Base-by-base conservation (phyloP, 2,797 vertebrate genomes). In the Phyllotis vaccarum region DNA sequence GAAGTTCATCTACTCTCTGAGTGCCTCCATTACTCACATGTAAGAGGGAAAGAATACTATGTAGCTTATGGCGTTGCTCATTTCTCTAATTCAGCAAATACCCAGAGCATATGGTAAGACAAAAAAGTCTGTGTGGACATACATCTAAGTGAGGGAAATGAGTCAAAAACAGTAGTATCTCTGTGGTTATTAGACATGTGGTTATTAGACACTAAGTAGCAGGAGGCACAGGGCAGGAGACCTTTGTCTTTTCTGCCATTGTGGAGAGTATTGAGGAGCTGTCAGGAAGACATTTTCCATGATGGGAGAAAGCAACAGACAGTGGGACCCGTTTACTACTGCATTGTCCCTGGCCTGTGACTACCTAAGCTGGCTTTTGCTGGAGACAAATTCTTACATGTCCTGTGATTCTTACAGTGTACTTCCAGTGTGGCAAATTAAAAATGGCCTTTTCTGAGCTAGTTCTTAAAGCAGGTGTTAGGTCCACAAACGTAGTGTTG, bases 371-470 rank as follows among this genome's bases (percentile, higher is more conserved):
- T 62, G 82, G 79, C 79, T 85, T 93, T 89, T 93, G 60, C 66
- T 95, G 95, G 91, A 90, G 72, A 93, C 95, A 46, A 90, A 95
- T 95, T 89, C 86, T 91, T 95, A 78, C 5, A 76, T 17, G 40
- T 27, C 19, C 56, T 27, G 8, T 92, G 78, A n/a, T 74, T 54
- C 85, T 95, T 90, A 62, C 29, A n/a, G 6, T 90, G 68, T 86
- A 43, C 79, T 94, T 95, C 58, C 70, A 94, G n/a, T 46, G 43
- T 83, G 78, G 89, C 78, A 93, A 74, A 92, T 79, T 60, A 85
- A 79, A 88, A 91, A 86, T 74, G 68, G 27, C 40, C 52, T 88
- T 95, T 93, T 91, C 81, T 93, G 60, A 95, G 46, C 91, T 78
- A 46, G 3, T 76, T 96, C 86, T 74, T 85, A 94, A 79, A 74